Evolutionary conservation across 2,797 vertebrate genomes (phyloP), one percentile per base, ranked within the genome.

Genomic region (Poecilia wingei): DNA sequence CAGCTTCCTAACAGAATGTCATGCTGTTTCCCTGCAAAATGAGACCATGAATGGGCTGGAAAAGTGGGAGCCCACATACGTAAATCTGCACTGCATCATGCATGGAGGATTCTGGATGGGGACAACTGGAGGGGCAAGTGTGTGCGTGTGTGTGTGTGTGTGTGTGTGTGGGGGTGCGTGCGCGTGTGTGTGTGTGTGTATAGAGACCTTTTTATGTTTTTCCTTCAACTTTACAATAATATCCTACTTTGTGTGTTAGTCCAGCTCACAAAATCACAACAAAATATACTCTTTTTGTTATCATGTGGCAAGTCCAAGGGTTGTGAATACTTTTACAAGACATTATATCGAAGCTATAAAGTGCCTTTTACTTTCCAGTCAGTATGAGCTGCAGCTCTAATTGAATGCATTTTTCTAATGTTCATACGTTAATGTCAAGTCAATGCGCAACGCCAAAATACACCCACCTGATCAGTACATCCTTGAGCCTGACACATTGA

Each of bases 11-110:
- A 94, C 84, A 93, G 84, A 81, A 89, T 88, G 87, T 79, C 87
- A 79, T 88, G 84, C 88, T 85, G 88, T 76, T 81, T 79, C 83
- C 69, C 89, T 94, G 94, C 94, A 94, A 95, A 94, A 84, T 81
- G 94, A 96, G 95, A 95, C 95, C 95, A 96, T 96, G 95, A 96
- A 96, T 96, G 95, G 95, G 92, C 87, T 95, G 95, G 95, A 95
- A 96, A 96, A 94, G 92, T 89, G 81, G 79, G 88, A 82, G 89
- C 90, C 77, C 77, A n/a, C 72, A 53, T 49, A 76, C 71, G 80
- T 75, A 84, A 77, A 79, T 57, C 79, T 12, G 33, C 72, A 41
- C 28, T 77, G 9, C 83, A 33, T 76, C 75, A 6, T 25, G 76
- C 74, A 80, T 20, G 69, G 43, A 57, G 68, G 78, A 85, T 57